Conservation (phyloP, 2,797 vertebrate genomes). For the Brotula barbata region DNA sequence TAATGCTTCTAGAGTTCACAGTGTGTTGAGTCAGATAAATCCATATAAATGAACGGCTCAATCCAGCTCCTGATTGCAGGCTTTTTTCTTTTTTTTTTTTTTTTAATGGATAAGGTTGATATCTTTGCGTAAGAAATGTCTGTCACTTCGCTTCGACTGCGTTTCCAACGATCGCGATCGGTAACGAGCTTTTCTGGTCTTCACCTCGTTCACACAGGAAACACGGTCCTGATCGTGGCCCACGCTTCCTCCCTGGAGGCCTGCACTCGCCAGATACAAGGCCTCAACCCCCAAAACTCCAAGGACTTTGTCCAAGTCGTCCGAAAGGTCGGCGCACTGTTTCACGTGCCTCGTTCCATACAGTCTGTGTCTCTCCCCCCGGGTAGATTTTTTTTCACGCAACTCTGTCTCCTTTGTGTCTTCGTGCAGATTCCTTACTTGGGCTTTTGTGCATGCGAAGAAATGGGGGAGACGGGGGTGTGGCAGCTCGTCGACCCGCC, state of each 20-base stretch:
- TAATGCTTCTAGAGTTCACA: too few relatives aligned
- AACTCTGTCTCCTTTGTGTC: conserved; percentile 32
- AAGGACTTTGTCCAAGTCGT: conserved; percentile 99
- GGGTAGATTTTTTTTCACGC: conserved; percentile 5
- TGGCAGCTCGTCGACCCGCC: conserved; percentile 98
- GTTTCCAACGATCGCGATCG: too few relatives aligned
- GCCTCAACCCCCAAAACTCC: conserved; percentile 92
- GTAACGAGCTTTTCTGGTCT: conserved; percentile 40
- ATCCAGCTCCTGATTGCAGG: too few relatives aligned
- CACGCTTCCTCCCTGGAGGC: conserved; percentile 98
- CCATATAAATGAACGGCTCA: too few relatives aligned
- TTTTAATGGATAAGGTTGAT: too few relatives aligned
- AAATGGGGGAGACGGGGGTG: conserved; percentile 91
- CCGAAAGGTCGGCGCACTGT: conserved; percentile 84
- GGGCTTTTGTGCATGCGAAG: conserved; percentile 96
- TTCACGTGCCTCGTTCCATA: background rate
- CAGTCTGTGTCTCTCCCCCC: background rate
- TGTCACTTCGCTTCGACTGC: too few relatives aligned
- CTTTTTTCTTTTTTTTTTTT: too few relatives aligned
- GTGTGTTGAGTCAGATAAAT: too few relatives aligned
- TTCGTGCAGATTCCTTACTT: conserved; percentile 91
- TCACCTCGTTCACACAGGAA: conserved; percentile 82
- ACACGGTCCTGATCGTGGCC: conserved; percentile 94
- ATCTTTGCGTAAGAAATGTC: too few relatives aligned
- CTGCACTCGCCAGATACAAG: conserved; percentile 96